These are phyloP conservation scores for Aptenodytes forsteri DNA, from an alignment of 2,113 vertebrate genomes.

Conservation along the genomic window DNA sequence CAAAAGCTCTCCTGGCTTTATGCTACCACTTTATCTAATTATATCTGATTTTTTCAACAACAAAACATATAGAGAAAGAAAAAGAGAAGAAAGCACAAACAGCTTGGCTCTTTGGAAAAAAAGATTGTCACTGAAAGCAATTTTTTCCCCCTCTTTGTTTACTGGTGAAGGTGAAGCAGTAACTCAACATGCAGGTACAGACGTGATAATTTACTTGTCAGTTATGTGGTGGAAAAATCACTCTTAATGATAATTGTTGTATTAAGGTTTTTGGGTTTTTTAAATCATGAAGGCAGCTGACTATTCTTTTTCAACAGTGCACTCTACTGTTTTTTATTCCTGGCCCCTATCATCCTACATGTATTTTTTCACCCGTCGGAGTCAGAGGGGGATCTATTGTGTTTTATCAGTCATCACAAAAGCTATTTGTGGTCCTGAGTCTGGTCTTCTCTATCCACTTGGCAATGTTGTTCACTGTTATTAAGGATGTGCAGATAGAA, in stretches of 20 bases:
- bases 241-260: slow-evolving; percentile 52
- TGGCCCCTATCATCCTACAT: background rate
- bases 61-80: slow-evolving; percentile 27
- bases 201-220: slow-evolving; percentile 43
- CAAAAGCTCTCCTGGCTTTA: background rate
- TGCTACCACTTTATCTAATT: background rate
- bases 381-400: background rate
- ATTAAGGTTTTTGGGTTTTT: background rate
- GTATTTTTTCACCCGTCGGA: background rate
- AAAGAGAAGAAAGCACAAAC: slow-evolving; percentile 20
- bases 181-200: slow-evolving; percentile 56
- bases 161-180: slow-evolving; percentile 32
- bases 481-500: background rate
- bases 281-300: background rate
- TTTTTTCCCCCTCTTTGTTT: slow-evolving; percentile 16
- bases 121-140: slow-evolving; percentile 33
- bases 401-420: background rate
- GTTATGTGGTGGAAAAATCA: slow-evolving; percentile 30
- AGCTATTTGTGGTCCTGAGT: background rate
- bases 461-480: background rate
- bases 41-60: background rate
- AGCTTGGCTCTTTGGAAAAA: slow-evolving; percentile 21
- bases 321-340: slow-evolving; percentile 36
- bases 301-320: slow-evolving; percentile 37
- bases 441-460: background rate